Conservation (phyloP, 2,888 invertebrate species). For the Hydriomena furcata region DNA sequence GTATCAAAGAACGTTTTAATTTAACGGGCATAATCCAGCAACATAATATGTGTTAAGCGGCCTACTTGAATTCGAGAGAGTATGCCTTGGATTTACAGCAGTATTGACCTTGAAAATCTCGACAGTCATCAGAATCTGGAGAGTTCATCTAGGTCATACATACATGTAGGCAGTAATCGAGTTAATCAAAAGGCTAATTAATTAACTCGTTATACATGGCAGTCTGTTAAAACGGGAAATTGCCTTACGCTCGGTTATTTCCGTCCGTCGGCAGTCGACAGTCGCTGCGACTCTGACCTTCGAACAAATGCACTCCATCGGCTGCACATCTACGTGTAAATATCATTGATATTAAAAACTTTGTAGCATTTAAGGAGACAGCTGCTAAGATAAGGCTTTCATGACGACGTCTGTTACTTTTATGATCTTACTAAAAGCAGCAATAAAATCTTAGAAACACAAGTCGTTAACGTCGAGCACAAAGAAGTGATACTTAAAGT, state of each 20-base stretch:
- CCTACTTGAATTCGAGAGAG: not conserved
- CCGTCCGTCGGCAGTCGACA: slow-evolving; percentile 55
- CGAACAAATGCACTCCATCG: slow-evolving; percentile 50
- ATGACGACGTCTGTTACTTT: slow-evolving; percentile 4
- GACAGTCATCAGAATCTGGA: slow-evolving; percentile 6
- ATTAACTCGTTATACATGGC: slow-evolving; percentile 25
- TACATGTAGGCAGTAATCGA: slow-evolving; percentile 9
- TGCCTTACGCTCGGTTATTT: slow-evolving; percentile 70
- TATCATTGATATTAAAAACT: slow-evolving; percentile 11
- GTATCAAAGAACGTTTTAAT: slow-evolving; percentile 33
- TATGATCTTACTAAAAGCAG: slow-evolving; percentile 11
- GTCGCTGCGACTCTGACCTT: slow-evolving; percentile 58
- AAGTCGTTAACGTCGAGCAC: slow-evolving; percentile 23
- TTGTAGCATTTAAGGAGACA: slow-evolving; percentile 4
- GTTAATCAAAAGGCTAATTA: slow-evolving; percentile 24
- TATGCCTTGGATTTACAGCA: too few relatives aligned
- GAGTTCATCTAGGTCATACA: slow-evolving; percentile 12
- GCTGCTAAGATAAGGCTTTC: slow-evolving; percentile 1
- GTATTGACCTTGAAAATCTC: not conserved
- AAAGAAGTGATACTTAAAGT: slow-evolving; percentile 9
- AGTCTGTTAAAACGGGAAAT: slow-evolving; percentile 58
- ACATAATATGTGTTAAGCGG: slow-evolving; percentile 17
- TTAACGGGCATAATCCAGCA: slow-evolving; percentile 24
- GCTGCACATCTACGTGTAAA: slow-evolving; percentile 39
- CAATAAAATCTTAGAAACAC: slow-evolving; percentile 16